These are phyloP conservation scores for Reticulitermes lucifugus DNA, from an alignment of 2,888 invertebrate genomes.

Conservation along the genomic window DNA sequence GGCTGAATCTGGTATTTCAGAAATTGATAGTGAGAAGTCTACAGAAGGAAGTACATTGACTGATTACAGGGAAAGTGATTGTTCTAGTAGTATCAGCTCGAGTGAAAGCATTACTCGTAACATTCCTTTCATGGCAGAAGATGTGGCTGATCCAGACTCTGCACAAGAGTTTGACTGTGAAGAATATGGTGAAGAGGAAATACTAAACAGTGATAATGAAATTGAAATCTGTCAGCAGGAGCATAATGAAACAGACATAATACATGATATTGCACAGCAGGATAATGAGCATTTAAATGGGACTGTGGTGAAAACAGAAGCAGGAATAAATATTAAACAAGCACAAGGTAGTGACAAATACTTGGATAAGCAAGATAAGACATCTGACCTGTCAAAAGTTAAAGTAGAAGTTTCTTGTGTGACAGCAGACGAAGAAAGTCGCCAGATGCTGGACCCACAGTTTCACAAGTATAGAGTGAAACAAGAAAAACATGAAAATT, in stretches of 20 bases:
- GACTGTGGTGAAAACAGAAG: not conserved
- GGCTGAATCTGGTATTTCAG: not conserved
- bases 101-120: not conserved
- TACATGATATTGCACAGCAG: not conserved
- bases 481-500: not conserved
- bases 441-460: not conserved
- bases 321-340: not conserved
- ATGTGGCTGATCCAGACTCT: slow-evolving; percentile 1
- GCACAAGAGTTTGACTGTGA: slow-evolving; percentile 21
- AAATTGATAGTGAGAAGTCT: slow-evolving; percentile 10
- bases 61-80: slow-evolving; percentile 11
- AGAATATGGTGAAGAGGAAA: slow-evolving; percentile 21
- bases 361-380: not conserved
- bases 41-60: not conserved
- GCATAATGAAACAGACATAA: slow-evolving; percentile 56
- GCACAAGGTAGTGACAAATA: not conserved
- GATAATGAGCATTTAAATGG: not conserved
- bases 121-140: not conserved
- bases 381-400: too few species aligned
- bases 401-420: not conserved
- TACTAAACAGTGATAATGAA: not conserved
- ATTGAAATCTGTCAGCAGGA: slow-evolving; percentile 52
- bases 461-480: not conserved
- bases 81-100: not conserved
- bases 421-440: not conserved